Conservation (phyloP, 2,113 vertebrate genomes). For the Leucosticte australis region DNA sequence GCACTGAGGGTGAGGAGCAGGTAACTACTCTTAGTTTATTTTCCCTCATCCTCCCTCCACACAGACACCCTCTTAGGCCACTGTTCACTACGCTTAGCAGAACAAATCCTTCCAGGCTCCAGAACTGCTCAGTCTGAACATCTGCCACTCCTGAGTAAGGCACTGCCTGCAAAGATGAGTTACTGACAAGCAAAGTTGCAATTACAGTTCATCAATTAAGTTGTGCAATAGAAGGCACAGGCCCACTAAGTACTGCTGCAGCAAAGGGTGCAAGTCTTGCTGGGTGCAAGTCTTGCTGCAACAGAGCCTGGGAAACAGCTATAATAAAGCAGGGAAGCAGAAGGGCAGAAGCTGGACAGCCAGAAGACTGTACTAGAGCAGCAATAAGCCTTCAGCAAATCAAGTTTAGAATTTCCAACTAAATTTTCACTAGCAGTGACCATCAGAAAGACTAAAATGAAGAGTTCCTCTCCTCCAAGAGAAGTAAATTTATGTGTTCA, state of each 20-base stretch:
- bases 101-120: background rate
- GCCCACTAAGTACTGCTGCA: background rate
- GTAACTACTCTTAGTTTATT: background rate
- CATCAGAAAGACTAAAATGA: background rate
- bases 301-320: background rate
- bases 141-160: background rate
- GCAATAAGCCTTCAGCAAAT: background rate
- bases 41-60: background rate
- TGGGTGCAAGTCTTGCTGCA: background rate
- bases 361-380: background rate
- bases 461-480: background rate
- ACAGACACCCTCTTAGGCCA: background rate
- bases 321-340: slow-evolving; percentile 46
- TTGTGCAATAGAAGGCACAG: background rate
- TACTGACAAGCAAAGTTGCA: background rate
- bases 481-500: background rate
- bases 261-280: background rate
- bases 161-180: background rate
- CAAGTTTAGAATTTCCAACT: background rate
- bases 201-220: background rate
- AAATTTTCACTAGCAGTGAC: background rate
- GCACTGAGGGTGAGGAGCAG: background rate
- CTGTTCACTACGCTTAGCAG: background rate
- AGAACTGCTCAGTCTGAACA: background rate
- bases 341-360: background rate